phyloP scores from a whole-genome alignment of 2,797 vertebrate species.

The Sciaenops ocellatus region DNA sequence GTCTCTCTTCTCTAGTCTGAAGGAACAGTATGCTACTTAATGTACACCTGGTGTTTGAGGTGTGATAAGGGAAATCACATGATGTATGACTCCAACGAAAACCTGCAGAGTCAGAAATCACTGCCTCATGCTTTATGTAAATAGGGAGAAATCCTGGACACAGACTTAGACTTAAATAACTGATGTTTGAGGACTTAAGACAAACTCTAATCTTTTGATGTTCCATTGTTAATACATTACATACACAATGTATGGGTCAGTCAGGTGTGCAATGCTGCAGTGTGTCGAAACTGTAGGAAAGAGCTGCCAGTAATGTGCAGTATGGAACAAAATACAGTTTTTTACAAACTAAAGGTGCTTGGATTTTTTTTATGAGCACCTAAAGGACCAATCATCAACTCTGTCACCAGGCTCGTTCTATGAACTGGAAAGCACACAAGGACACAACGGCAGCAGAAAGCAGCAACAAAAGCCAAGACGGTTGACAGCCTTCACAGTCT shows the following conservation, averaged over 20 bases:
- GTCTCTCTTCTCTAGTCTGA: neutral
- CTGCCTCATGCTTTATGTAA: neutral
- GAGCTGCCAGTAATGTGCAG: neutral
- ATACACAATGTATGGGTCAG: too few species aligned
- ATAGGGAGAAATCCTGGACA: neutral
- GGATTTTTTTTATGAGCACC: too few species aligned
- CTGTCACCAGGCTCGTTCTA: neutral
- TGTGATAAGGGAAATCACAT: slow-evolving; percentile 16
- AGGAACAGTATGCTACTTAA: neutral
- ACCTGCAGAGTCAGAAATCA: neutral
- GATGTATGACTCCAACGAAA: neutral
- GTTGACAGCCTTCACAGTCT: neutral
- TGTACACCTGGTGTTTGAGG: neutral
- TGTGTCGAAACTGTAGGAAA: neutral
- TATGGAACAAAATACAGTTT: neutral
- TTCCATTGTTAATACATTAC: neutral
- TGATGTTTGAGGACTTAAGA: neutral
- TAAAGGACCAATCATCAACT: too few species aligned
- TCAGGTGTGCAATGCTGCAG: neutral
- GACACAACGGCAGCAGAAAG: neutral
- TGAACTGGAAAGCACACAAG: too few species aligned
- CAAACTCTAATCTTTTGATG: neutral
- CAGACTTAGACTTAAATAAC: neutral
- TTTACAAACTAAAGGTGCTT: too few species aligned
- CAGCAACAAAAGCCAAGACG: neutral